phyloP scores from a whole-genome alignment of 2,888 invertebrate species.

The Leptogaster cylindrica region DNA sequence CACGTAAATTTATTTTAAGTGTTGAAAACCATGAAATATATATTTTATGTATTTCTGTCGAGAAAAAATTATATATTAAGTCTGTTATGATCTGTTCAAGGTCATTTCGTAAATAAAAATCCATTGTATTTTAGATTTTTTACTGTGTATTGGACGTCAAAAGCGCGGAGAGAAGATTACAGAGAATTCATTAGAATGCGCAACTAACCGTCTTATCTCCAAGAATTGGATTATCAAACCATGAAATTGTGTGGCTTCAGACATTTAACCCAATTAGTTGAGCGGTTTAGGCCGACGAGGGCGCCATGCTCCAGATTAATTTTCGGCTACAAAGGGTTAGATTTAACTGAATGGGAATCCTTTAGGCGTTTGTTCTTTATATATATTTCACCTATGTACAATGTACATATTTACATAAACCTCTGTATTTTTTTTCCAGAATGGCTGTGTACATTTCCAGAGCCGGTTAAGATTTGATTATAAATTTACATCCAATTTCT shows the following conservation, averaged over 20 bases:
- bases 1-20: constrained; percentile 18
- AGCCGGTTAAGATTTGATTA: not conserved
- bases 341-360: constrained; percentile 6
- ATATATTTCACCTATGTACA: too few species aligned
- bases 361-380: constrained; percentile 15
- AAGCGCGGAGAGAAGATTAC: too few species aligned
- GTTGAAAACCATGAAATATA: not conserved
- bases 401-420: not conserved
- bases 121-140: too few species aligned
- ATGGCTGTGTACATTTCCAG: not conserved
- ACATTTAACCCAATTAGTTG: constrained; percentile 34
- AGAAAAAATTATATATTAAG: constrained; percentile 6
- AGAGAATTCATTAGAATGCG: too few species aligned
- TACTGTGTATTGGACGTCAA: too few species aligned
- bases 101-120: too few species aligned
- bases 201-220: constrained; percentile 13
- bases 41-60: too few species aligned
- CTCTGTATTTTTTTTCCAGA: not conserved
- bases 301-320: constrained; percentile 3
- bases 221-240: constrained; percentile 32
- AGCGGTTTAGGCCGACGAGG: constrained; percentile 8
- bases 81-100: too few species aligned
- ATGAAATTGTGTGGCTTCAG: constrained; percentile 36
- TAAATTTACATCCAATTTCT: not conserved
- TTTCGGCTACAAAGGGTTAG: constrained; percentile 12